phyloP scores from a whole-genome alignment of 2,113 vertebrate genomes.

The Eudyptes chrysolophus region DNA sequence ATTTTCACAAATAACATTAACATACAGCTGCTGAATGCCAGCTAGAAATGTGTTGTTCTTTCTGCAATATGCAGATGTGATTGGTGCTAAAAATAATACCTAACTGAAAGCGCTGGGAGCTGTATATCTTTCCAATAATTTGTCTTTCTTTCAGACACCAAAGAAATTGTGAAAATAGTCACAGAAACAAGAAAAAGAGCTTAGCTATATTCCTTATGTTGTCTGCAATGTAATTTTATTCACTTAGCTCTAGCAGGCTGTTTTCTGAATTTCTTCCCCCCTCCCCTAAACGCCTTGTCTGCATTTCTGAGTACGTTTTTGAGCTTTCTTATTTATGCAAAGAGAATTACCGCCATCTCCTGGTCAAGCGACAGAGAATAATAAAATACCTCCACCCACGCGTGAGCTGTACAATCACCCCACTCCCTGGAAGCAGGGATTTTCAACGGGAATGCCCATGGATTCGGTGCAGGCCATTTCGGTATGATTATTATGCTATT shows the following conservation, averaged over 20 bases:
- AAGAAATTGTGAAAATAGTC: not conserved
- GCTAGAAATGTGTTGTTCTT: not conserved
- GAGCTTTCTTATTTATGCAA: not conserved
- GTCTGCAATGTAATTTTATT: not conserved
- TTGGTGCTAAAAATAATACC: not conserved
- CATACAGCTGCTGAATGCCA: not conserved
- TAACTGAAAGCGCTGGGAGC: not conserved
- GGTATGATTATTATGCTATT: not conserved
- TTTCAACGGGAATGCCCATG: not conserved
- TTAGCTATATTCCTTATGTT: not conserved
- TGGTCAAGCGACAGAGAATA: not conserved
- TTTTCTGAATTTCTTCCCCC: not conserved
- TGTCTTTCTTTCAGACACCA: not conserved
- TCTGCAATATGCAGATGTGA: not conserved
- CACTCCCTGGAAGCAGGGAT: not conserved
- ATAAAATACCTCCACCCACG: not conserved
- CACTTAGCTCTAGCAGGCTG: not conserved
- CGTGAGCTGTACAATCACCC: not conserved
- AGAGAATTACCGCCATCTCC: conserved; percentile 52
- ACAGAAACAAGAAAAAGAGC: not conserved
- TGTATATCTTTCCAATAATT: not conserved
- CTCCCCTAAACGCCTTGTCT: not conserved
- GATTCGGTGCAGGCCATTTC: not conserved
- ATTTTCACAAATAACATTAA: not conserved
- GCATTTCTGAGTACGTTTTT: not conserved